Evolutionary conservation across 2,113 vertebrate species (phyloP), one percentile per base, ranked within the genome.

Genomic region (Passer domesticus): DNA sequence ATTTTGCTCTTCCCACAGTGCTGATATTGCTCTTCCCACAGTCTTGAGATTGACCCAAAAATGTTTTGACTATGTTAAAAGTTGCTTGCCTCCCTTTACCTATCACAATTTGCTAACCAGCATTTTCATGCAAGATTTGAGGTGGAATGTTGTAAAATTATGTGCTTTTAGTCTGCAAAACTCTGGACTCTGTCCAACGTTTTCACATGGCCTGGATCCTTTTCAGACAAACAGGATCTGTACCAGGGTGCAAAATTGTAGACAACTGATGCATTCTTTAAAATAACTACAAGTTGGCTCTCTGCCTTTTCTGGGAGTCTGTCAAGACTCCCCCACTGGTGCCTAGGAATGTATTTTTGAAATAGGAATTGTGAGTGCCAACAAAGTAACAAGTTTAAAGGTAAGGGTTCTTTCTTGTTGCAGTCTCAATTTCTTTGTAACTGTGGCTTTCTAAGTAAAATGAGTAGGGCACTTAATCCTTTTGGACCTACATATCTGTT

Each of bases 241-340:
- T 93, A 83, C 72, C 69, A 88, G 81, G 92, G 96, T 95, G 86
- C 88, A 96, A 94, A 93, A 93, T 35, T 93, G 73, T 80, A 96
- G 91, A 95, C 86, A 96, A 92, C 83, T 88, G 96, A 78, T 87
- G 92, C 60, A 97, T 93, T 91, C 77, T 94, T 97, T 95, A 93
- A 89, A 97, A 93, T 92, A 96, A 87, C 64, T 78, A 52, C 66
- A 85, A 75, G 55, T 92, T 97, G 91, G 81, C 94, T 84, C 0
- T 0, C 50, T 94, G 95, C 95, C 91, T 56, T 70, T 83, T 85
- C 28, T 73, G 52, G 25, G 79, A 96, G 79, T 83, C 73, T 95
- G 89, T 83, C 87, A 93, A 94, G 83, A 78, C 83, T 91, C 76
- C 59, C 60, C 39, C 28, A 33, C 59, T 86, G 84, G 46, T 83